Evolutionary conservation across 1,140 invertebrate species (phyloP), one percentile per base, ranked within the genome.

Genomic region (Anoplophora glabripennis): DNA sequence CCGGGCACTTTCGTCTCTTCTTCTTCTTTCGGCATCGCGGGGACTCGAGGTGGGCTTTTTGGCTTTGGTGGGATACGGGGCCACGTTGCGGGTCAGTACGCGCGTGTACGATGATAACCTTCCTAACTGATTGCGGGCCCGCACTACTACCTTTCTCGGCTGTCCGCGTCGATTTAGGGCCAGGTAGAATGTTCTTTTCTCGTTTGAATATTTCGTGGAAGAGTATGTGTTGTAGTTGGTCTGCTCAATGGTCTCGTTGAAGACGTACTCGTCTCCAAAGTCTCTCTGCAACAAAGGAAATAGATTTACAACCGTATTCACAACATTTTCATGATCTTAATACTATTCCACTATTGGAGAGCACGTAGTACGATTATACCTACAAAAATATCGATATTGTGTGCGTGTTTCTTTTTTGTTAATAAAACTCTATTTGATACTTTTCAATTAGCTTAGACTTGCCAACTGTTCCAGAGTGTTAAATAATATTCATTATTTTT

Each of bases 201-300:
- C 74, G 67, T 84, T 86, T 8, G 87, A 89, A 80, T 90, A 88
- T 72, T 84, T 83, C 52, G 81, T 83, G 53, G 87, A 89, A 63
- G 87, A 89, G 77, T 93, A 93, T 5, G 88, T 89, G 76, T 92
- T 92, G 81, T 92, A 92, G 73, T 89, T 86, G 74, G 91, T 86
- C 72, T 87, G 82, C 73, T 89, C 87, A 75, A 92, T 85, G 72
- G 85, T 88, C 75, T 93, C 90, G 75, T 90, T 88, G 81, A 93
- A 92, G 64, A 91, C 80, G 78, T 90, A 93, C 72, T 92, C 90
- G 67, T 89, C 85, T 63, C 83, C 84, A 78, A 87, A 88, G 69
- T 89, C 85, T 75, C 81, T 85, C 89, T 92, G 88, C 68, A 89
- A 90, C 82, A 76, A 77, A 76, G 73, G 63, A 76, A 68, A 67